Conservation (phyloP, 2,797 vertebrate genomes). For the Aplochiton taeniatus region DNA sequence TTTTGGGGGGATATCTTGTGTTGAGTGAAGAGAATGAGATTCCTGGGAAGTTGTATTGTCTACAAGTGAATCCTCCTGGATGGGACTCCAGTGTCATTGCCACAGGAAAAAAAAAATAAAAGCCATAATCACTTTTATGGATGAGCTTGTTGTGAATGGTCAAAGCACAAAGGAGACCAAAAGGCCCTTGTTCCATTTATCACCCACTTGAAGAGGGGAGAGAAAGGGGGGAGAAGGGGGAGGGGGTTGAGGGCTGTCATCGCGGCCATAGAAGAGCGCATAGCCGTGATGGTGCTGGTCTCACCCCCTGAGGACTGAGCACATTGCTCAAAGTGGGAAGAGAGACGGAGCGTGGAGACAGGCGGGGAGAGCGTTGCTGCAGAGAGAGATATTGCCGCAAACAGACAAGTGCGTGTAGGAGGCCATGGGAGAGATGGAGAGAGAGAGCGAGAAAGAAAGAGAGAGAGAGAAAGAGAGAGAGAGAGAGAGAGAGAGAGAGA, state of each 20-base stretch:
- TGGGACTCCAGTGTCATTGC: conserved; percentile 62
- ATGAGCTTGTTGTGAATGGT: conserved; percentile 72
- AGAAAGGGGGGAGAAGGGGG: conserved; percentile 22
- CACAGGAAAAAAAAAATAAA: conserved; percentile 59
- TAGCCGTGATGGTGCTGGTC: conserved; percentile 52
- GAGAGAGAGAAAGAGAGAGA: background rate
- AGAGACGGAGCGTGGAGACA: conserved; percentile 16
- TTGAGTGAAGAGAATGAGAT: too few species aligned
- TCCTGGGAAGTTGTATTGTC: too few species aligned
- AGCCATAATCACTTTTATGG: conserved; percentile 68
- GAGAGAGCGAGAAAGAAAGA: background rate
- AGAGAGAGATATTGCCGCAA: conserved; percentile 13
- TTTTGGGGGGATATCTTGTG: too few species aligned
- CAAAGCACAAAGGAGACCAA: conserved; percentile 71
- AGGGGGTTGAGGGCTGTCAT: conserved; percentile 48
- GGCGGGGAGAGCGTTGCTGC: background rate
- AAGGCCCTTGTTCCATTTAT: conserved; percentile 77
- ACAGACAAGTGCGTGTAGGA: background rate
- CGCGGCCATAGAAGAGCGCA: conserved; percentile 50
- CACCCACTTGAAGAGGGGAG: conserved; percentile 68
- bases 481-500: conserved; percentile 1
- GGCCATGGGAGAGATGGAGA: background rate
- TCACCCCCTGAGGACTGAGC: conserved; percentile 59
- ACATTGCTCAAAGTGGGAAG: conserved; percentile 51
- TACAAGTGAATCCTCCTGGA: conserved; percentile 25